These are phyloP conservation scores for Camptogramma bilineatum DNA, from an alignment of 2,888 invertebrate species.

Conservation along the genomic window DNA sequence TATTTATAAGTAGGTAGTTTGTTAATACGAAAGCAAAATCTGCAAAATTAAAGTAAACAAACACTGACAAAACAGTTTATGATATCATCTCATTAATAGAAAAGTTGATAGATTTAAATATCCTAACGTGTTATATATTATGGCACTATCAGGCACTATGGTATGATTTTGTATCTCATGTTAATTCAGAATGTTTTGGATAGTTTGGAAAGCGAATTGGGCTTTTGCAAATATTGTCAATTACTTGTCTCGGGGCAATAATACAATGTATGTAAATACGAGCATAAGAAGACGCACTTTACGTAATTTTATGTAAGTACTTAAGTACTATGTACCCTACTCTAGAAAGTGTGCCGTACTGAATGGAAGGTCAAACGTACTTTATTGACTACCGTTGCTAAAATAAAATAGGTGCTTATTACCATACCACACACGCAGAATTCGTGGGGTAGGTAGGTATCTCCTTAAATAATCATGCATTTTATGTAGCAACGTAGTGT, in stretches of 20 bases:
- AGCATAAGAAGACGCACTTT: conserved; percentile 43
- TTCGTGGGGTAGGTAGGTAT: not conserved
- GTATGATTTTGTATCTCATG: too few species aligned
- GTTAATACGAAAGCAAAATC: too few species aligned
- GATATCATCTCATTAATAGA: too few species aligned
- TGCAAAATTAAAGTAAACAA: too few species aligned
- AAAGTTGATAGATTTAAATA: not conserved
- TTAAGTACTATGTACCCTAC: conserved; percentile 13
- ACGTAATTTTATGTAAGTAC: conserved; percentile 37
- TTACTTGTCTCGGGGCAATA: conserved; percentile 28
- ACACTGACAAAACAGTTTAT: not conserved
- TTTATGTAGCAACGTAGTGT: not conserved
- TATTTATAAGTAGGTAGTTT: not conserved
- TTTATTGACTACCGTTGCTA: conserved; percentile 13
- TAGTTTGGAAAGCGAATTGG: too few species aligned
- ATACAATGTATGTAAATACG: conserved; percentile 44
- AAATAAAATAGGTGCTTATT: not conserved
- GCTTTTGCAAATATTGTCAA: not conserved
- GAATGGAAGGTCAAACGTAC: conserved; percentile 44
- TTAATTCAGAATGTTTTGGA: too few species aligned
- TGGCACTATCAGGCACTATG: too few species aligned
- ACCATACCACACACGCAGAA: conserved; percentile 1
- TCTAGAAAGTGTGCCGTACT: conserved; percentile 50
- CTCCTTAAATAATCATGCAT: not conserved
- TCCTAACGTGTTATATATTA: too few species aligned